Evolutionary conservation across 2,888 invertebrate genomes (phyloP), one percentile per base, ranked within the genome.

Genomic region (Punctoribates punctum): DNA sequence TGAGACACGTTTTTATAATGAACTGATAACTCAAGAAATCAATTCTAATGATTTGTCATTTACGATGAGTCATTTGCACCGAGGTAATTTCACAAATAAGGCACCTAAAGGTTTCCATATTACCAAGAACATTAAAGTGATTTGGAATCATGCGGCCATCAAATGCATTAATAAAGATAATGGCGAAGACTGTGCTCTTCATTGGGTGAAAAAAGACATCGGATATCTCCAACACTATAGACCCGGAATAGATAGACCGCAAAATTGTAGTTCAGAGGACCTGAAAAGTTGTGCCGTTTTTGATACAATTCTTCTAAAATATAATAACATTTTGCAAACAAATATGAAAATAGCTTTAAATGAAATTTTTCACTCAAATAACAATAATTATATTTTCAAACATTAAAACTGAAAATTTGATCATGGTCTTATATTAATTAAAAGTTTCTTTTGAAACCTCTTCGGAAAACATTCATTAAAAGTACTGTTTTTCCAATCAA

Each of bases 61-160:
- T 60, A 42, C 54, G 23, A 75, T 75, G 75, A 46, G 75, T 34
- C 75, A 75, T 25, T 70, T 72, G n/a, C 57, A 72, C 20, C 70
- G 75, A 8, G 34, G 51, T 25, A 34, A 72, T 25, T 51, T 54
- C 11, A 38, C 29, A 17, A 5, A n/a, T 9, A 34, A 29, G 5
- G 34, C 29, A 17, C 29, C n/a, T 11, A 75, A 75, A 73, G 34
- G 72, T 57, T 51, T 75, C 25, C 70, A 75, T n/a, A 29, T 51
- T 20, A 72, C 75, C 1, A 34, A 51, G n/a, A 60, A 72, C 20
- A 67, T 72, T 4, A 25, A 25, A 38, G 57, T 57, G 13, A 27
- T 72, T 4, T 51, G 51, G 34, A 75, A 72, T 23, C 75, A 75
- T 27, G 25, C 51, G 17, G 72, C 75, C 20, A 51, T 65, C 9